Evolutionary conservation across 2,888 invertebrate species (phyloP).

Genomic region (Sylvicola cinctus): DNA sequence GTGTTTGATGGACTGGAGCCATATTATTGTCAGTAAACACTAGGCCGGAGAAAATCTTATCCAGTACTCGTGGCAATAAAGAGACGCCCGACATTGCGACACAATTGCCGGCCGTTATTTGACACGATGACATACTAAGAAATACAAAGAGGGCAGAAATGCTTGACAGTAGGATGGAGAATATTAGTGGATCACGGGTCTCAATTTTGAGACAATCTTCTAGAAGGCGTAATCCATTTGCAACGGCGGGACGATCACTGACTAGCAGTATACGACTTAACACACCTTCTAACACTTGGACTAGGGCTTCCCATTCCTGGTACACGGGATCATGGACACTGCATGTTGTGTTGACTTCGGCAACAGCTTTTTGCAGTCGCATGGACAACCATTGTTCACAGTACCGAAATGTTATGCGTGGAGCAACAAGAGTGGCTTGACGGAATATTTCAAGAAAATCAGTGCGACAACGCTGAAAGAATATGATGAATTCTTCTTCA

Average conservation of each 20-base stretch:
- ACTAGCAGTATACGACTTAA: slow-evolving; percentile 55
- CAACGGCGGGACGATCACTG: slow-evolving; percentile 51
- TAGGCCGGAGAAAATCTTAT: slow-evolving; percentile 73
- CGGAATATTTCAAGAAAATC: slow-evolving; percentile 68
- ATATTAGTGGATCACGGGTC: slow-evolving; percentile 57
- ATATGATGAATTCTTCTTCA: slow-evolving; percentile 75
- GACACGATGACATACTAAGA: slow-evolving; percentile 69
- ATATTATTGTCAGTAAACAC: slow-evolving; percentile 41
- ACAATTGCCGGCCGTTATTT: slow-evolving; percentile 37
- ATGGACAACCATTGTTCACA: slow-evolving; percentile 65
- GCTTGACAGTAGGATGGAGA: slow-evolving; percentile 73
- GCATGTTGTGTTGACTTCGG: slow-evolving; percentile 14
- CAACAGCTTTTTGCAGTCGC: slow-evolving; percentile 43
- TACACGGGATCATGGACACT: slow-evolving; percentile 42
- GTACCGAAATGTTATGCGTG: slow-evolving; percentile 61
- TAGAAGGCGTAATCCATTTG: slow-evolving; percentile 53
- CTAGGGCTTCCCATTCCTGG: slow-evolving; percentile 70
- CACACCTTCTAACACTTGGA: slow-evolving; percentile 58
- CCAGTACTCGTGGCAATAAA: slow-evolving; percentile 56
- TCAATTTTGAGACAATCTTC: slow-evolving; percentile 56
- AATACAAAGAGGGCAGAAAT: slow-evolving; percentile 83
- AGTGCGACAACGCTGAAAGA: slow-evolving; percentile 59
- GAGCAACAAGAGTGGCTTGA: slow-evolving; percentile 59
- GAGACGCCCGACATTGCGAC: slow-evolving; percentile 41
- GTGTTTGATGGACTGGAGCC: neutral